Base-by-base conservation (phyloP, 2,888 invertebrate genomes). In the Sycophila texana region DNA sequence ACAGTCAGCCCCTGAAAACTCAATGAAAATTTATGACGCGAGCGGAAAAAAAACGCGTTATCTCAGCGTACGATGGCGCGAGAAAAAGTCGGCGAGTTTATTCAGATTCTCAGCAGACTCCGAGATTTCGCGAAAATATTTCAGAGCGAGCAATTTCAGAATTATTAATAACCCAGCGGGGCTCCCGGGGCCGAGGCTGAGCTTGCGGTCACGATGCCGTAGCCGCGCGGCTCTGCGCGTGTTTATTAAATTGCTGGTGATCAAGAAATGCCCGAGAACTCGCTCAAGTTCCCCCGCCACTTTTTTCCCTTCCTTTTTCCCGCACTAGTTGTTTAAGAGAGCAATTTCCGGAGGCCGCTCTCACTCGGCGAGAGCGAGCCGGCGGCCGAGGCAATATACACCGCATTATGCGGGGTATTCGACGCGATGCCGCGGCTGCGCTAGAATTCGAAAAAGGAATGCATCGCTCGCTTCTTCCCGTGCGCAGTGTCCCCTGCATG, bases 341-440 rank as follows among this genome's bases (percentile, higher is more conserved):
- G 61, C 61, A 61, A 61, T 61, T 61, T 61, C 61, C 26, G 16
- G n/a, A 53, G 53, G 53, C n/a, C 4, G 53, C 14, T 4, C 14
- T 14, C 39, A 10, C 18, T 18, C 14, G 7, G 22, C 26, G 13
- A 26, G 53, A 3, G 22, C 26, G 13, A 26, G 53, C 30, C 1
- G 13, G 22, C 13, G 20, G 13, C 22, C 18, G 49, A 18, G 18
- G 49, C 55, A 26, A 51, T 47, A 26, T 22, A 68, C 30, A 26
- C 68, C 39, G 18, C 55, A 68, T 68, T 55, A 68, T 68, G 68
- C 55, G n/a, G 26, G 30, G 55, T 13, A 53, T 68, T 26, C 18
- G 30, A 22, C 10, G 18, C 22, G 22, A 26, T 26, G 61, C 61
- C 26, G 61, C 61, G 22, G 61, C 26, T 26, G 14, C 53, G 53